Evolutionary conservation across 2,888 invertebrate species (phyloP).

Genomic region (Xestobium rufovillosum): DNA sequence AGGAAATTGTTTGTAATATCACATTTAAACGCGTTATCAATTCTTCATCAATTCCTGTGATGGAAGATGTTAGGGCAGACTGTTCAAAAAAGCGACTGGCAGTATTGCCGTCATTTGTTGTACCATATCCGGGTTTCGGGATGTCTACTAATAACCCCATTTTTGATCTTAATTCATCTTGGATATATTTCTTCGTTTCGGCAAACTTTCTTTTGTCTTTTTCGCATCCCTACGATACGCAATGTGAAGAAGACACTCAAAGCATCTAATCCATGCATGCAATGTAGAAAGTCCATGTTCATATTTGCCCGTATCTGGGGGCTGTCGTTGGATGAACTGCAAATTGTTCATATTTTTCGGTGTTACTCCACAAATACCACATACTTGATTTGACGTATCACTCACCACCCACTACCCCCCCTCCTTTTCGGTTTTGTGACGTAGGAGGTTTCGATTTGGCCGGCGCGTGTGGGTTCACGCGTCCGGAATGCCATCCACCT

Average conservation of each 20-base stretch:
- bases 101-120: background rate
- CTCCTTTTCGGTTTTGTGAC: too few species aligned
- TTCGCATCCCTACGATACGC: conserved; percentile 10
- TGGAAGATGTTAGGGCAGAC: background rate
- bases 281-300: conserved; percentile 11
- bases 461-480: too few species aligned
- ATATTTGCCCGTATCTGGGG: conserved; percentile 5
- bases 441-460: too few species aligned
- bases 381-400: conserved; percentile 13
- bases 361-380: conserved; percentile 10
- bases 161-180: too few species aligned
- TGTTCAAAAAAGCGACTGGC: background rate
- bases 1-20: conserved; percentile 15
- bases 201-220: too few species aligned
- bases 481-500: too few species aligned
- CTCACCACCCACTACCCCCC: too few species aligned
- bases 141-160: too few species aligned
- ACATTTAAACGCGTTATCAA: background rate
- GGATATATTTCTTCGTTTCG: too few species aligned
- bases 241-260: conserved; percentile 17
- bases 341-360: conserved; percentile 13
- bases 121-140: background rate
- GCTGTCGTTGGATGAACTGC: conserved; percentile 1
- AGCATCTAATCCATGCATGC: conserved; percentile 15
- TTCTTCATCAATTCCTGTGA: conserved; percentile 1